These are phyloP conservation scores for Callyntrura sp. DNA, from an alignment of 2,888 invertebrate genomes.

Conservation along the genomic window DNA sequence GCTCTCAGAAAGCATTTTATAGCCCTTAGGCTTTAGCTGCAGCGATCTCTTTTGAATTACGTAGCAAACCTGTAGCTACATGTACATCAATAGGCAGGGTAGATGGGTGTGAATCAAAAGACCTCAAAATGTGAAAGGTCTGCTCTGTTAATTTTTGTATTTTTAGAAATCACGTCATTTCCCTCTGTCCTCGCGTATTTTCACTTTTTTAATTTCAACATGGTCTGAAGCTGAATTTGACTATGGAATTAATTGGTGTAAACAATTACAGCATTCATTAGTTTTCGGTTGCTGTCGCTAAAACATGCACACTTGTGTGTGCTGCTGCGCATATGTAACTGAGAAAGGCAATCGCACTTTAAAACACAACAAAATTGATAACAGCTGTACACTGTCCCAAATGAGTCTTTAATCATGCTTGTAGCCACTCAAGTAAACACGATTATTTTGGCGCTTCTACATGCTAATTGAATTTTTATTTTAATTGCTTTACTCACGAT, in stretches of 20 bases:
- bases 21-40: constrained; percentile 19
- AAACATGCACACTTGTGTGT: no score
- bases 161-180: constrained; percentile 55
- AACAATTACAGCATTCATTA: constrained; percentile 49
- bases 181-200: not conserved
- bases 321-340: not conserved
- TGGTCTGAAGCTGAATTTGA: constrained; percentile 14
- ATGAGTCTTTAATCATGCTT: not conserved
- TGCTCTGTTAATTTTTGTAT: not conserved
- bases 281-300: not conserved
- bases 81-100: not conserved
- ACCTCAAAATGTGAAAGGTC: not conserved
- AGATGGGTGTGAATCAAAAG: not conserved
- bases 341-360: constrained; percentile 10
- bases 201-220: not conserved
- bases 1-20: not conserved
- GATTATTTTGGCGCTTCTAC: constrained; percentile 16
- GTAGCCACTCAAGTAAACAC: not conserved
- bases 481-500: constrained; percentile 67
- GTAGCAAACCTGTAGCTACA: not conserved
- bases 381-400: not conserved
- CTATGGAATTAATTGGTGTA: constrained; percentile 46
- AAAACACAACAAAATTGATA: constrained; percentile 14
- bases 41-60: no score
- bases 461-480: constrained; percentile 64